phyloP scores from a whole-genome alignment of 2,113 vertebrate genomes.

The Erpornis zantholeuca region DNA sequence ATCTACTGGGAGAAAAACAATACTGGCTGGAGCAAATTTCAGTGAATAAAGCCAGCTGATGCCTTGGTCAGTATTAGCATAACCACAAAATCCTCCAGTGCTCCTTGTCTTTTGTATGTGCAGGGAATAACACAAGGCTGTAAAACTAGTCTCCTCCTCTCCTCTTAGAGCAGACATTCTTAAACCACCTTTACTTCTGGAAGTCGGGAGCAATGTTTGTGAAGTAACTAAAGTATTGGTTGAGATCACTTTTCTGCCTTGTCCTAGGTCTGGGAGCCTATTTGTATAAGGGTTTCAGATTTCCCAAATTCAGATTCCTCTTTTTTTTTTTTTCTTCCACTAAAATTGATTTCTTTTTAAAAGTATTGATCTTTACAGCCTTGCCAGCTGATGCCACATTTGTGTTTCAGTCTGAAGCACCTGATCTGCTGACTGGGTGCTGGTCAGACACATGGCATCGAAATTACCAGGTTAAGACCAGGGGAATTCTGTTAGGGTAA shows the following conservation, averaged over 20 bases:
- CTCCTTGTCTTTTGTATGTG: background rate
- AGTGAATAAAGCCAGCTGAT: conserved; percentile 24
- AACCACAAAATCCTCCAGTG: background rate
- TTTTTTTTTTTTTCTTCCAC: background rate
- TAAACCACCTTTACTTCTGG: background rate
- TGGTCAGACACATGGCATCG: background rate
- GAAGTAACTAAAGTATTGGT: background rate
- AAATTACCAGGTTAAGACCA: background rate
- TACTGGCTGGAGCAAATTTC: background rate
- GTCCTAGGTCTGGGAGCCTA: background rate
- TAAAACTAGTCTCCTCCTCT: background rate
- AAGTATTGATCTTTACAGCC: background rate
- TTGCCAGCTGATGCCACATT: background rate
- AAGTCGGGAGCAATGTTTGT: background rate
- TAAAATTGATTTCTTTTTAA: background rate
- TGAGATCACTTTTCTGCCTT: background rate
- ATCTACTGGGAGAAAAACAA: background rate
- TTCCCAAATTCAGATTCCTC: background rate
- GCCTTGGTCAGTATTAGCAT: background rate
- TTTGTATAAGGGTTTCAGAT: background rate
- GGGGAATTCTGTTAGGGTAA: background rate
- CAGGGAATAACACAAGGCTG: background rate
- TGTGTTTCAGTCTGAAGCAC: background rate
- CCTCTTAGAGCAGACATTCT: background rate
- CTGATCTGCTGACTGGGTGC: background rate